phyloP scores from a whole-genome alignment of 2,113 vertebrate species.

The Eira barbara region DNA sequence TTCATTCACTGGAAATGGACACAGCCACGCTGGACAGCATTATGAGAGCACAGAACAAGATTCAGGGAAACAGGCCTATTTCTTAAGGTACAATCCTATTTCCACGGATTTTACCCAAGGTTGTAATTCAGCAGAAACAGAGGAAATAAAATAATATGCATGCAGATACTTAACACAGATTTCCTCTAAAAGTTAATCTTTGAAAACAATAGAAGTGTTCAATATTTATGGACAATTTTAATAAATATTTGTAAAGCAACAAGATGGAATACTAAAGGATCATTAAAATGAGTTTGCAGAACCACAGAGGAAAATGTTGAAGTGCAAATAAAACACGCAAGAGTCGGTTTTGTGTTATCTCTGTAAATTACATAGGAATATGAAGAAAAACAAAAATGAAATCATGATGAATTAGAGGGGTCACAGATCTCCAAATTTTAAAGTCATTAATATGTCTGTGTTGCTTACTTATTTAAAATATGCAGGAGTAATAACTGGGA shows the following conservation, averaged over 20 bases:
- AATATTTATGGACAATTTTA: neutral
- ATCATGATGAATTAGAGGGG: neutral
- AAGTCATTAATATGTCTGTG: neutral
- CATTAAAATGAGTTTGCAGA: neutral
- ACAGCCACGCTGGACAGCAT: neutral
- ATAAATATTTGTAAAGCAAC: neutral
- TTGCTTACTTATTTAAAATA: neutral
- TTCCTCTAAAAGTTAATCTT: slow-evolving; percentile 5
- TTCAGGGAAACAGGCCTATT: neutral
- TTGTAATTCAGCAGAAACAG: neutral
- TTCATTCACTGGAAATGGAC: neutral
- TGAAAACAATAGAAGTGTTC: neutral
- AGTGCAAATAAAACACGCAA: neutral
- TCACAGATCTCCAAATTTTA: neutral
- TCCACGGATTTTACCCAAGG: neutral
- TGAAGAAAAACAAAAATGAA: neutral
- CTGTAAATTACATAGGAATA: neutral
- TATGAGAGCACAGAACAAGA: neutral
- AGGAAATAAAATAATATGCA: neutral
- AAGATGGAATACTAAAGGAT: neutral
- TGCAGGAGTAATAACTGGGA: neutral
- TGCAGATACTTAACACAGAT: neutral
- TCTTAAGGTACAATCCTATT: neutral
- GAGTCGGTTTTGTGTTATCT: neutral
- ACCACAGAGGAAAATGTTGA: neutral